Evolutionary conservation across 2,113 vertebrate species (phyloP), one percentile per base, ranked within the genome.

Genomic region (Serinus canaria): DNA sequence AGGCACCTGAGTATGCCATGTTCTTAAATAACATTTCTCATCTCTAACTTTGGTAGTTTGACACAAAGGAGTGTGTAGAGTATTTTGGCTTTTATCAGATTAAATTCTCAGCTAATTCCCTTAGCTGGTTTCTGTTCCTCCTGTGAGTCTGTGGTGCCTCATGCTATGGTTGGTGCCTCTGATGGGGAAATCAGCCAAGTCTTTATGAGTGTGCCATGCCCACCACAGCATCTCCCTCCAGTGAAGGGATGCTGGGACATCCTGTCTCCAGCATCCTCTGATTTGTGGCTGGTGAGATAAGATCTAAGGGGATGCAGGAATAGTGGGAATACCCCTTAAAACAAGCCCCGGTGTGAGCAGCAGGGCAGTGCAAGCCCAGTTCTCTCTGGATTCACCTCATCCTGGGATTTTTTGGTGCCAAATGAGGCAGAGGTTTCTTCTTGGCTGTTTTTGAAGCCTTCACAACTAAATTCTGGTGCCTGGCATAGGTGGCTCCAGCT

Each of bases 401-500:
- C 8, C 58, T 77, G 31, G 46, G 37, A 9, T 73, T 53, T 89
- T 30, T 58, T 83, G 39, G 10, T 80, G 35, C 30, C 24, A 24
- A 17, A 18, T 52, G 50, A n/a, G 30, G 14, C 35, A 52, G 6
- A 0, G 0, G 13, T 67, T 88, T 59, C 13, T 64, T 37, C 47
- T 75, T 59, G 58, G 31, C 31, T 67, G 27, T 0, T 68, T 83
- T 56, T 63, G 49, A 72, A 83, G 15, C 33, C 15, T 70, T 75
- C 15, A 4, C 3, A 21, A 22, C 31, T 63, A 0, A 41, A 49
- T 66, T 82, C 41, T 74, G 37, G 23, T 90, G 31, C 24, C 23
- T 35, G 55, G 4, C 66, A 1, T 3, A 0, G 3, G 62, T 41
- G 25, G 14, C 31, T 90, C 13, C 1, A 17, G 46, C 49, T 49